These are phyloP conservation scores for Acanthosepion pharaonis DNA, from an alignment of 2,888 invertebrate genomes.

Conservation along the genomic window DNA sequence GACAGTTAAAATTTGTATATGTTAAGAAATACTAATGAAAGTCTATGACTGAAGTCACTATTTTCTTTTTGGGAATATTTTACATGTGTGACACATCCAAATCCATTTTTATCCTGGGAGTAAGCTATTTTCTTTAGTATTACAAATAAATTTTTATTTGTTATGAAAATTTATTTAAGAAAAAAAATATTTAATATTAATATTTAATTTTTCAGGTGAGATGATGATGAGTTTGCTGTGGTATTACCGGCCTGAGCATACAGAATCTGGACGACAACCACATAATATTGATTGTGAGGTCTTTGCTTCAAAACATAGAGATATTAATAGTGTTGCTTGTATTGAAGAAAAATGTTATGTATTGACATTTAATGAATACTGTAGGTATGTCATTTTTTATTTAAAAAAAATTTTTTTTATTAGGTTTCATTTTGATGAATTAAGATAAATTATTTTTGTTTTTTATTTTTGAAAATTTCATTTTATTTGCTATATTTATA, in stretches of 20 bases:
- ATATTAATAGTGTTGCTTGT: conserved; percentile 95
- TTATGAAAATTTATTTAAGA: too few relatives aligned
- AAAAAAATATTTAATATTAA: too few relatives aligned
- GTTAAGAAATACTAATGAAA: too few relatives aligned
- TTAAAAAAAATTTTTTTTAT: neutral
- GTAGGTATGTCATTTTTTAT: conserved; percentile 81
- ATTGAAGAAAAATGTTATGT: conserved; percentile 98
- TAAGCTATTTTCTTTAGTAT: too few relatives aligned
- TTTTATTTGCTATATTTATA: too few relatives aligned
- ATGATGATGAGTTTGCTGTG: conserved; percentile 98
- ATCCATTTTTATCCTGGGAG: too few relatives aligned
- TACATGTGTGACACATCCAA: too few relatives aligned
- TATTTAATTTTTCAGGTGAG: conserved; percentile 81
- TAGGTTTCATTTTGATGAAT: neutral
- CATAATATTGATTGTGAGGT: conserved; percentile 91
- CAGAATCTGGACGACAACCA: conserved; percentile 86
- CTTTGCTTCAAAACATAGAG: conserved; percentile 95
- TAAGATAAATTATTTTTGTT: neutral
- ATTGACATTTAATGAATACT: conserved; percentile 95
- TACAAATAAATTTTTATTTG: too few relatives aligned
- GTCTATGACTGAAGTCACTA: neutral
- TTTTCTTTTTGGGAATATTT: too few relatives aligned
- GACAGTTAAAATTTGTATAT: too few relatives aligned
- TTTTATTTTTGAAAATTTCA: too few relatives aligned
- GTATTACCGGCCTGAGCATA: conserved; percentile 98